These are phyloP conservation scores for Agrilus planipennis DNA, from an alignment of 1,140 invertebrate species.

Conservation along the genomic window DNA sequence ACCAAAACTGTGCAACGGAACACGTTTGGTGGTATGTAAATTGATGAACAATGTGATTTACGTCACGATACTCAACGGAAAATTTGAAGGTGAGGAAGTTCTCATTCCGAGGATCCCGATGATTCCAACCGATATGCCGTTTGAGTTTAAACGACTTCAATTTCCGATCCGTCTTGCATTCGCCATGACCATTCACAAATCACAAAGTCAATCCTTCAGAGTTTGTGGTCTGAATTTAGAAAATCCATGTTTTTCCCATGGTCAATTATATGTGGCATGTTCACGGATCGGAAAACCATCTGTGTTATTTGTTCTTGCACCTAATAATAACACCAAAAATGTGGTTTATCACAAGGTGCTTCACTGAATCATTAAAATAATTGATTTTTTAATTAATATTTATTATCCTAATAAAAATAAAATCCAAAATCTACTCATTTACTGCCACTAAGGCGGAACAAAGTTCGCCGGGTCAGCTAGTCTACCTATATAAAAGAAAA, in stretches of 20 bases:
- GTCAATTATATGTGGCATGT: not conserved
- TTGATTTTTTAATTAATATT: no score
- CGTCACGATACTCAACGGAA: conserved; percentile 43
- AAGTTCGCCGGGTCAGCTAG: no score
- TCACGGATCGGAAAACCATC: not conserved
- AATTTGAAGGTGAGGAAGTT: conserved; percentile 34
- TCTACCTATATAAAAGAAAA: no score
- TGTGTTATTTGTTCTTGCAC: not conserved
- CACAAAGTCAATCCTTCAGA: conserved; percentile 26
- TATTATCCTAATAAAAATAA: no score
- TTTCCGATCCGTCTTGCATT: conserved; percentile 29
- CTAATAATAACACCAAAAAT: not conserved
- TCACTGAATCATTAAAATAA: no score
- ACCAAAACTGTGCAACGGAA: conserved; percentile 36
- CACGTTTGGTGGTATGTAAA: conserved; percentile 31
- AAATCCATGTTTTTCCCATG: conserved; percentile 25
- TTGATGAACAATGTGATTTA: conserved; percentile 32
- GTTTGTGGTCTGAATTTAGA: conserved; percentile 28
- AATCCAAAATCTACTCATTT: no score
- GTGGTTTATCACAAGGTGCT: not conserved
- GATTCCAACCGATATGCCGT: conserved; percentile 27
- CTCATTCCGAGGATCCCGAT: conserved; percentile 24
- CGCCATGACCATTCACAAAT: conserved; percentile 41
- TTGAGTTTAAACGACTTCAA: conserved; percentile 30
- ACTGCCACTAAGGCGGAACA: no score